Base-by-base conservation (phyloP, 2,113 vertebrate genomes). In the Ardeotis arabs region DNA sequence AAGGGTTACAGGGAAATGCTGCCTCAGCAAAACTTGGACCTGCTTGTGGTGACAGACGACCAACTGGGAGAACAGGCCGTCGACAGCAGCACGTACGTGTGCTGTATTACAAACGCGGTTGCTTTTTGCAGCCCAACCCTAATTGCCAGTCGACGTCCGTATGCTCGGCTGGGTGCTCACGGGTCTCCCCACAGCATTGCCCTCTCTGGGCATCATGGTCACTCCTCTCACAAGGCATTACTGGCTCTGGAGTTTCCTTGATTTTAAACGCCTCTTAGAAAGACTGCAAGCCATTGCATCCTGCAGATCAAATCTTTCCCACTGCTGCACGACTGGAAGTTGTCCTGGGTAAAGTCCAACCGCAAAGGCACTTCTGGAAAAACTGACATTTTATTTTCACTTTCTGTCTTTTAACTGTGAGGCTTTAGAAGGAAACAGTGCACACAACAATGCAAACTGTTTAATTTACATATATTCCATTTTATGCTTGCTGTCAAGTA, bases 101-200 rank as follows among this genome's bases (percentile, higher is more conserved):
- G 63, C 59, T 70, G 41, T 50, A 37, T n/a, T 17, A 9, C 74
- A 55, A 63, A 41, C 0, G 35, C n/a, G 29, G 31, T 21, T 47
- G 37, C 81, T 70, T 11, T 3, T 24, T 58, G 69, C 56, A 87
- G 81, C 55, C 68, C 91, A 87, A 56, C 5, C 53, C 77, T 4
- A 6, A 24, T 8, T 14, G 19, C 39, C 8, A n/a, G 67, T 0
- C 39, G 78, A 25, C 0, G 0, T 45, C 56, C 7, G 0, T 4
- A 1, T 0, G 0, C 22, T 50, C 7, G 0, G 1, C 14, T 25
- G 2, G 0, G 35, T 19, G n/a, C 68, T 89, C 4, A 0, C 50
- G 41, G 80, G 70, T 62, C 52, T 55, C 50, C 45, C 52, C 3
- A 1, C 35, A 35, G 35, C 10, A 1, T 47, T 5, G 1, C 29